Conservation (phyloP, 1,140 invertebrate genomes). For the Stegodyphus dumicola region DNA sequence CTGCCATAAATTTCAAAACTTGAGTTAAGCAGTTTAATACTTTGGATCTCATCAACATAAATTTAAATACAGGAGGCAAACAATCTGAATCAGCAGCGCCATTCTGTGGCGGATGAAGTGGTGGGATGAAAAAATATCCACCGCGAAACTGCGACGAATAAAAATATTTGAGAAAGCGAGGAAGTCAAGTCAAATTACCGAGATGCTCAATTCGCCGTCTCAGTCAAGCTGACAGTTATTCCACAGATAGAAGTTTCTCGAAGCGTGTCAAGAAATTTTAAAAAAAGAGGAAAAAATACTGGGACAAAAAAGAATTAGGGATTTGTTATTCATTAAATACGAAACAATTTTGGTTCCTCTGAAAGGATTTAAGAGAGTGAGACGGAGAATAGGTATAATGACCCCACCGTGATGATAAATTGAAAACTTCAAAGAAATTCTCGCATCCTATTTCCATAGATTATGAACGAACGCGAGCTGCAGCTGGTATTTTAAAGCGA, state of each 20-base stretch:
- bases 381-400: slow-evolving; percentile 10
- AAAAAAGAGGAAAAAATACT: too few relatives aligned
- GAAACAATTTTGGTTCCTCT: slow-evolving; percentile 22
- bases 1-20: too few relatives aligned
- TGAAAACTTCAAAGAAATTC: slow-evolving; percentile 28
- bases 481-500: too few relatives aligned
- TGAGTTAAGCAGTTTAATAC: too few relatives aligned
- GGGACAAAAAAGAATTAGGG: slow-evolving; percentile 3
- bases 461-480: slow-evolving; percentile 2
- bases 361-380: slow-evolving; percentile 23
- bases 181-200: slow-evolving; percentile 50
- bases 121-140: slow-evolving; percentile 2
- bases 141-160: not conserved
- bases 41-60: too few relatives aligned
- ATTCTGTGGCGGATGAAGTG: not conserved
- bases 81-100: too few relatives aligned
- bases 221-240: slow-evolving; percentile 53
- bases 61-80: too few relatives aligned
- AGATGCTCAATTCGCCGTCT: slow-evolving; percentile 18
- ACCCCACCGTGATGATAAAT: slow-evolving; percentile 21
- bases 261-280: too few relatives aligned
- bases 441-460: slow-evolving; percentile 22
- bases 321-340: slow-evolving; percentile 53
- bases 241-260: not conserved
- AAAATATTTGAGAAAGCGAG: slow-evolving; percentile 12